These are phyloP conservation scores for Dendrophyllia cribrosa DNA, from an alignment of 64 coral and sea anemone genomes.

Conservation along the genomic window DNA sequence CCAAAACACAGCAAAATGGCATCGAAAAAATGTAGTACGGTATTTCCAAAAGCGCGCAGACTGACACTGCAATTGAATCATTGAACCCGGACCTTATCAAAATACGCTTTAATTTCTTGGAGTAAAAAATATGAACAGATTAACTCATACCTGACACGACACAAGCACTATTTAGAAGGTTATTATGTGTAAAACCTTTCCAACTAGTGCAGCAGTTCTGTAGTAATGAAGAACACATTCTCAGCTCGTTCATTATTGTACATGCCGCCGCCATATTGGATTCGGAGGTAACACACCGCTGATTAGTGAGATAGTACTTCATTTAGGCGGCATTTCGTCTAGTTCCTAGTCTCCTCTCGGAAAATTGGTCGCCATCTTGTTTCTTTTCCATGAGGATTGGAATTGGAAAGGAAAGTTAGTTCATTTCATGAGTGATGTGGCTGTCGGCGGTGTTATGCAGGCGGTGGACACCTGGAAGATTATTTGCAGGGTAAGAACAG, in stretches of 20 bases:
- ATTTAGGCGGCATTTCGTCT: neutral
- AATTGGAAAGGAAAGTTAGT: neutral
- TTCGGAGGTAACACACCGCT: neutral
- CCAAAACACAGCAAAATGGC: too few species aligned
- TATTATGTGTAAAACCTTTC: neutral
- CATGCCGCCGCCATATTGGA: slow-evolving; percentile 64
- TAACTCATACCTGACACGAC: slow-evolving; percentile 48
- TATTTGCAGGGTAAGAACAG: slow-evolving; percentile 83
- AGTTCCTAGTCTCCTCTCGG: slow-evolving; percentile 13
- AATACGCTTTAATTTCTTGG: too few species aligned
- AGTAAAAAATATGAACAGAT: neutral
- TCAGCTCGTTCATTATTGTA: neutral
- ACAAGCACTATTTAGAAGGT: neutral
- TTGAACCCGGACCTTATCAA: too few species aligned
- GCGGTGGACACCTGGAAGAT: slow-evolving; percentile 80
- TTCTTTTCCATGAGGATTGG: neutral
- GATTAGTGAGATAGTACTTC: neutral
- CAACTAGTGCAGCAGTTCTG: slow-evolving; percentile 24
- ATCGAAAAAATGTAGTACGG: too few species aligned
- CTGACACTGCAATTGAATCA: too few species aligned
- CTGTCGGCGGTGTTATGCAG: slow-evolving; percentile 69
- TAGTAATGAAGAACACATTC: slow-evolving; percentile 9
- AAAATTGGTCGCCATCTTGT: slow-evolving; percentile 62
- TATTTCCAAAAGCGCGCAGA: too few species aligned
- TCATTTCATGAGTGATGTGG: slow-evolving; percentile 61